These are phyloP conservation scores for Laticauda laticaudata DNA, from an alignment of 2,113 vertebrate genomes.

Conservation along the genomic window DNA sequence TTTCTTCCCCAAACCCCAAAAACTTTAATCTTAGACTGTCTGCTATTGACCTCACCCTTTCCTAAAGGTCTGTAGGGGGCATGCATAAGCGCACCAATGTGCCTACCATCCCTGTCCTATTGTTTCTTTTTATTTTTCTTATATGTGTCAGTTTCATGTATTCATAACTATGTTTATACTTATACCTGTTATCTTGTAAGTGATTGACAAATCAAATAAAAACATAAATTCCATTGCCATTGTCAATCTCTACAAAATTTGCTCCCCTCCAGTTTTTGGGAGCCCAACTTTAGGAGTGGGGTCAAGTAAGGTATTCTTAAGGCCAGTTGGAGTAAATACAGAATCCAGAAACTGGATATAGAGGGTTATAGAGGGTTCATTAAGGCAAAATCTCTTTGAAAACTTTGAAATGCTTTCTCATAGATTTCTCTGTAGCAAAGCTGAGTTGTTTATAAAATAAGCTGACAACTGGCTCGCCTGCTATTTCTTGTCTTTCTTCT, in stretches of 20 bases:
- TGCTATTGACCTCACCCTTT: too few relatives aligned
- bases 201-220: too few relatives aligned
- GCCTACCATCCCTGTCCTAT: too few relatives aligned
- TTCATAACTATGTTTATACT: too few relatives aligned
- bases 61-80: too few relatives aligned
- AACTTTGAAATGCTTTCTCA: not conserved
- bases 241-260: not conserved
- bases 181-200: too few relatives aligned
- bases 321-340: not conserved
- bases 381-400: not conserved
- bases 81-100: too few relatives aligned
- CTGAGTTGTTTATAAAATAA: not conserved
- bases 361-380: not conserved
- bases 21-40: too few relatives aligned
- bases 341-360: not conserved
- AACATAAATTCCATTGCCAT: not conserved
- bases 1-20: too few relatives aligned
- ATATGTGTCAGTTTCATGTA: too few relatives aligned
- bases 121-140: too few relatives aligned
- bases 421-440: not conserved
- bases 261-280: not conserved
- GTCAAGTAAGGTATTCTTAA: not conserved
- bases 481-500: not conserved
- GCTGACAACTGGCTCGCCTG: not conserved
- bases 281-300: not conserved